phyloP scores from a whole-genome alignment of 2,888 invertebrate species.

The Margaritifera margaritifera region DNA sequence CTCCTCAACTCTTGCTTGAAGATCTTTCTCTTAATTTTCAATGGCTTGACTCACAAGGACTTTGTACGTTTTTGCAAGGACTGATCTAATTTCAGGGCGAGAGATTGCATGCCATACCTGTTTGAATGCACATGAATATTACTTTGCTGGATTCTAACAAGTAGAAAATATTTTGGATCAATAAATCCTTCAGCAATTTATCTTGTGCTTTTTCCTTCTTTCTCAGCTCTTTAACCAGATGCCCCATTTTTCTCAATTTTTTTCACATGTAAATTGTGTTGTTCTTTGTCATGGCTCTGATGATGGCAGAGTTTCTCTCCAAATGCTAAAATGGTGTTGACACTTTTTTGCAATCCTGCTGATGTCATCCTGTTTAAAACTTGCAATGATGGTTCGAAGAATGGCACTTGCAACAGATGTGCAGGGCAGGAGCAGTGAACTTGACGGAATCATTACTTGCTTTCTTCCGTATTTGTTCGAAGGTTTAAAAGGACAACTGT shows the following conservation, averaged over 20 bases:
- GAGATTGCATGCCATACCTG: constrained; percentile 1
- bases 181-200: background rate
- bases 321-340: background rate
- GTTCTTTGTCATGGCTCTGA: background rate
- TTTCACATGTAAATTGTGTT: constrained; percentile 1
- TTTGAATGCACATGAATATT: background rate
- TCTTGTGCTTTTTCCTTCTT: background rate
- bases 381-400: background rate
- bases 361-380: background rate
- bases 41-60: background rate
- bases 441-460: background rate
- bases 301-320: background rate
- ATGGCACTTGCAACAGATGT: background rate
- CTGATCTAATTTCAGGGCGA: constrained; percentile 3
- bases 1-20: background rate
- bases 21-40: constrained; percentile 2
- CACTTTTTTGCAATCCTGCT: constrained; percentile 7
- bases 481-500: background rate
- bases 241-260: constrained; percentile 1
- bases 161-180: background rate
- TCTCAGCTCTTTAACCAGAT: background rate
- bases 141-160: background rate
- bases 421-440: background rate
- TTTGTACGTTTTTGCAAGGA: too few species aligned
- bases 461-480: background rate